These are phyloP conservation scores for Vollenhovia emeryi DNA, from an alignment of 1,140 invertebrate species.

Conservation along the genomic window DNA sequence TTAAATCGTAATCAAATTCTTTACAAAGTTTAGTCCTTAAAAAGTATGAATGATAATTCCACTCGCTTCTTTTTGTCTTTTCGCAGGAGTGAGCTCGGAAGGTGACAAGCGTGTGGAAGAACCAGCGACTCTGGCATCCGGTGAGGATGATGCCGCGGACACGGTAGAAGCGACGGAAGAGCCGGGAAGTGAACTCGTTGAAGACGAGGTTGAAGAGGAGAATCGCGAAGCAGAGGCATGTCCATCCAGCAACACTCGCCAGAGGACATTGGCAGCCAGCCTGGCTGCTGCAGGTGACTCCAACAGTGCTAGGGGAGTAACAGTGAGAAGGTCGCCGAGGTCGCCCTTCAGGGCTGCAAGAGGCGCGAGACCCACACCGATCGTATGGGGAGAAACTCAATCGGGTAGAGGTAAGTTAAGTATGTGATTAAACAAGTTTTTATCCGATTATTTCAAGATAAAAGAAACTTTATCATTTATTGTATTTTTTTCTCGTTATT, in stretches of 20 bases:
- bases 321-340: conserved; percentile 69
- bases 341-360: conserved; percentile 73
- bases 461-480: neutral
- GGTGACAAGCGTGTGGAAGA: conserved; percentile 87
- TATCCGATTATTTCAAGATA: neutral
- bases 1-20: conserved; percentile 3
- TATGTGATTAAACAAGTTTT: neutral
- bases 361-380: conserved; percentile 81
- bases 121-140: conserved; percentile 77
- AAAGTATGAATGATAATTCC: neutral
- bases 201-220: conserved; percentile 89
- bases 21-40: neutral
- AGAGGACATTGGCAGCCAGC: conserved; percentile 70
- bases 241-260: conserved; percentile 83
- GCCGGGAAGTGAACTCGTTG: conserved; percentile 78
- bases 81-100: conserved; percentile 86
- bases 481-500: neutral
- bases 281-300: conserved; percentile 60
- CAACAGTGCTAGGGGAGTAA: conserved; percentile 55
- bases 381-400: conserved; percentile 80
- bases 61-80: neutral
- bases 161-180: conserved; percentile 78
- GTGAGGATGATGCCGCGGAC: conserved; percentile 80
- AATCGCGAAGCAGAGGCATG: conserved; percentile 86
- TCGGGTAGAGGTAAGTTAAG: conserved; percentile 68